Evolutionary conservation across 1,140 invertebrate genomes (phyloP), one percentile per base, ranked within the genome.

Genomic region (Temnothorax curvispinosus): DNA sequence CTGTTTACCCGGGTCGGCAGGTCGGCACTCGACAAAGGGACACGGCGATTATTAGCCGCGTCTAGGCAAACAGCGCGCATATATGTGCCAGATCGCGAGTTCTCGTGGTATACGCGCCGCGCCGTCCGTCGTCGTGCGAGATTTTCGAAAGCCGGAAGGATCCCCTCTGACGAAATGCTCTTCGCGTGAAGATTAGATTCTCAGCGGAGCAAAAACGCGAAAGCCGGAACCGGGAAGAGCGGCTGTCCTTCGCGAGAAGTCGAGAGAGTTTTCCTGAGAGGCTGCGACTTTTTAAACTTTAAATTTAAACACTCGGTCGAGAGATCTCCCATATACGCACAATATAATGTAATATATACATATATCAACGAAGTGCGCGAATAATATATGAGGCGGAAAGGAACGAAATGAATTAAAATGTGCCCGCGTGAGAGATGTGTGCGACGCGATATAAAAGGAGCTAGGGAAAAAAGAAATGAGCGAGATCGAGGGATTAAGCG

Each of bases 1-100:
- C 56, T 75, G 67, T 84, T 84, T 84, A 50, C 54, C 69, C 56
- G 32, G 80, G 80, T 84, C 80, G 80, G 80, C 80, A 84, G 80
- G 80, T 75, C 80, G 80, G 80, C 80, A 84, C 69, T 62, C 35
- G 74, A 77, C 82, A 76, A 85, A 85, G 72, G 58, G 58, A 65
- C 81, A 9, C 60, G 47, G 58, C 60, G 74, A 78, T 85, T 50
- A 75, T 65, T 84, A 84, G 69, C 41, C 54, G 41, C 80, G 80
- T 84, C 80, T 84, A 84, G 27, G 80, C 80, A 84, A 84, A 84
- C 56, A 84, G n/a, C 54, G 27, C 32, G 50, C n/a, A 27, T 80
- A 60, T 71, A 58, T 27, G 54, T 82, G 80, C 54, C 80, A 74
- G 80, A 84, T 84, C 80, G 80, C 64, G 64, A 13, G 27, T 27